Base-by-base conservation (phyloP, 2,888 invertebrate genomes). In the Rutpela maculata region DNA sequence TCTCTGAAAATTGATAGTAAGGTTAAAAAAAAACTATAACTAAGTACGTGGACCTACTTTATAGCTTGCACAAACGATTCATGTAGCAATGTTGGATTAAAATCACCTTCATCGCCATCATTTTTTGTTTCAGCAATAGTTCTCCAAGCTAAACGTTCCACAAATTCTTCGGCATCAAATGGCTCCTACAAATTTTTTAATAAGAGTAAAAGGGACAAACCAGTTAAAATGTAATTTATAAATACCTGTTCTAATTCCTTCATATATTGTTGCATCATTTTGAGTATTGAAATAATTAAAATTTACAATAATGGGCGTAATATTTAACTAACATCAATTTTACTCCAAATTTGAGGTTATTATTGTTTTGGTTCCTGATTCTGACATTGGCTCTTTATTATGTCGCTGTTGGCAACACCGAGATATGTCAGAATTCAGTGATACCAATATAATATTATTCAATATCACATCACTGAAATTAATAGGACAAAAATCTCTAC, bases 151-250 rank as follows among this genome's bases (percentile, higher is more conserved):
- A 99, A 92, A 74, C 98, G 93, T 89, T 99, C 99, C 0, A 99
- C 98, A 91, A 99, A 99, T 88, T 99, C 99, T 87, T 98, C 97
- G 12, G 98, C 95, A 91, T 98, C 97, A 89, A 99, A 99, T 0
- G 98, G 97, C 88, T 98, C 98, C 97, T 99, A 85, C 74, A 90
- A 89, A 81, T 67, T 66, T 62, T 31, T 67, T 18, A 10, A 55
- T 60, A 57, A 12, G 17, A 65, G 18, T 22, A 43, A 66, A 50
- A 11, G n/a, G n/a, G 19, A 9, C 18, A 38, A 19, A 55, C 38
- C 65, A 63, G 18, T 15, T 26, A 74, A 55, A 15, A 55, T 35
- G 1, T 67, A 10, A 22, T 70, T 11, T 26, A 59, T 68, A 74
- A 63, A 50, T 90, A 95, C 96, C 91, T 96, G 96, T 87, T 96